phyloP scores from a whole-genome alignment of 2,113 vertebrate genomes.

The Phylloscopus trochiloides region DNA sequence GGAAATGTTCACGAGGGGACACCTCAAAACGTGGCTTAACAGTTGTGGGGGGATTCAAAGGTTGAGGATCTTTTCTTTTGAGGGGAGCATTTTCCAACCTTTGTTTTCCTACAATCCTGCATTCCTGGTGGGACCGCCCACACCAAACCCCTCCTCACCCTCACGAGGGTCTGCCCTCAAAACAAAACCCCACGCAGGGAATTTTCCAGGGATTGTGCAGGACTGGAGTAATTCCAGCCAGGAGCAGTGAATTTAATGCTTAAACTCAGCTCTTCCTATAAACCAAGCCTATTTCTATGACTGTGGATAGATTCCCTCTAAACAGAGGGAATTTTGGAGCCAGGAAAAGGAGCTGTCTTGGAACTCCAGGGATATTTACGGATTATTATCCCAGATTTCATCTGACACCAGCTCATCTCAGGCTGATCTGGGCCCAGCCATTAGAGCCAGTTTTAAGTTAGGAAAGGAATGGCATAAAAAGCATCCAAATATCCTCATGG shows the following conservation, averaged over 20 bases:
- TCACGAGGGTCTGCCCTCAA: not conserved
- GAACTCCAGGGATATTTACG: not conserved
- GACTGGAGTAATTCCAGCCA: not conserved
- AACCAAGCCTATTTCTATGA: not conserved
- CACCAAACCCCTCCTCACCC: not conserved
- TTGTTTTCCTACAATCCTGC: accelerated
- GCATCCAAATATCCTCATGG: not conserved
- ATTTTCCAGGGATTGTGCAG: not conserved
- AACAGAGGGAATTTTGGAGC: not conserved
- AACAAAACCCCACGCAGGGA: accelerated
- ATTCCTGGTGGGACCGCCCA: accelerated
- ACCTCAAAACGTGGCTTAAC: accelerated
- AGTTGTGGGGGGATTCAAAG: too few species aligned
- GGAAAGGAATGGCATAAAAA: not conserved
- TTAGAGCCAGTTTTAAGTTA: not conserved
- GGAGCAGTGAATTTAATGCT: not conserved
- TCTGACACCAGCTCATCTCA: not conserved
- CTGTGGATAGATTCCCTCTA: not conserved
- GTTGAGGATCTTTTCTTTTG: too few species aligned
- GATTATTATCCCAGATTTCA: not conserved
- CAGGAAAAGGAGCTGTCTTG: not conserved
- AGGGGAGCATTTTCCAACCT: too few species aligned
- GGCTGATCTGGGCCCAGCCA: not conserved
- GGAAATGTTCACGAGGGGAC: not conserved
- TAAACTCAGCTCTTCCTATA: not conserved